phyloP scores from a whole-genome alignment of 2,113 vertebrate species.

The Arvicanthis niloticus region DNA sequence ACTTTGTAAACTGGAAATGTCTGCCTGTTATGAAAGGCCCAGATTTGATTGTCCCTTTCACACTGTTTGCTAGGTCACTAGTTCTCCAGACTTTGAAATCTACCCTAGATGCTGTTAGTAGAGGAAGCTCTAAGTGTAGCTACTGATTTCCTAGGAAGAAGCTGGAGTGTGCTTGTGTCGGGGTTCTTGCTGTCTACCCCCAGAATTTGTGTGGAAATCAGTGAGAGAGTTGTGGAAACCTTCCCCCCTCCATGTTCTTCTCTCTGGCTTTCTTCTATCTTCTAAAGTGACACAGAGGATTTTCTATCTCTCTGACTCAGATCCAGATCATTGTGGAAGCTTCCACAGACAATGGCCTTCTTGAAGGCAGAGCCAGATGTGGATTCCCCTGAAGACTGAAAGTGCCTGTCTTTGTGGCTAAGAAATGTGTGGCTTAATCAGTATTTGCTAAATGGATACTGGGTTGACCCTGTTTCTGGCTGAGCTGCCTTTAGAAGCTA shows the following conservation, averaged over 20 bases:
- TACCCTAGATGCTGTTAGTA: neutral
- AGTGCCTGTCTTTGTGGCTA: neutral
- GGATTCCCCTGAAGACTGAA: neutral
- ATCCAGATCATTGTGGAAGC: neutral
- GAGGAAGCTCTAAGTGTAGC: neutral
- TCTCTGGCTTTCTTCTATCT: neutral
- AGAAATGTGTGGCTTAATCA: neutral
- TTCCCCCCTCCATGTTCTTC: neutral
- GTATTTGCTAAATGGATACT: neutral
- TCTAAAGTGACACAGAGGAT: neutral
- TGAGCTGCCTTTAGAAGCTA: neutral
- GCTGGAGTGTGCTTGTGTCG: rapidly evolving
- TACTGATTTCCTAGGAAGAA: neutral
- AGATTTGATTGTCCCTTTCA: neutral
- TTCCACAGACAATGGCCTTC: neutral
- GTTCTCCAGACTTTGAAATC: neutral
- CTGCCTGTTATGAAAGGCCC: neutral
- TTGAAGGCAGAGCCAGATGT: neutral
- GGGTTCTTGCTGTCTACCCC: neutral
- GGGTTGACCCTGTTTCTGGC: neutral
- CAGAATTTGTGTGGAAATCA: neutral
- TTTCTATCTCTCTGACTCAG: neutral
- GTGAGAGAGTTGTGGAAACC: too few species aligned
- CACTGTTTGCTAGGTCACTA: neutral
- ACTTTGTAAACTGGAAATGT: neutral